These are phyloP conservation scores for Lycopodina hypogea DNA, from an alignment of 37 sponge, comb jelly and placozoan species.

Conservation along the genomic window DNA sequence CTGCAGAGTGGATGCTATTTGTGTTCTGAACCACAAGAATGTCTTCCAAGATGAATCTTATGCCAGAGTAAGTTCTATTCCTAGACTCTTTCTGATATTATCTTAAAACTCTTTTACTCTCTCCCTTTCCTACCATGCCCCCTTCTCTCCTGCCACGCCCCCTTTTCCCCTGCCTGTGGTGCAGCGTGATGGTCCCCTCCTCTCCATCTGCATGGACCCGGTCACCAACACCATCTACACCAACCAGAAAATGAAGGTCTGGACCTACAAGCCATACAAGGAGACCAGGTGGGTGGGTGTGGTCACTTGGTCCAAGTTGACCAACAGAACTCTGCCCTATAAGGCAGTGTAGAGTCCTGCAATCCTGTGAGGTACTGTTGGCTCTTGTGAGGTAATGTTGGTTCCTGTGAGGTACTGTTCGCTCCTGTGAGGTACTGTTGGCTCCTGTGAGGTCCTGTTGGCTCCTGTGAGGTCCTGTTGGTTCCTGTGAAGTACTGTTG, in stretches of 20 bases:
- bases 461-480: too few relatives aligned
- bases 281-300: conserved; percentile 35
- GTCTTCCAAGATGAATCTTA: conserved; percentile 58
- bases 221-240: conserved; percentile 28
- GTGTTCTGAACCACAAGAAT: conserved; percentile 59
- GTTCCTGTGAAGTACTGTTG: too few relatives aligned
- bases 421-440: too few relatives aligned
- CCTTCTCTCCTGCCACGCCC: too few relatives aligned
- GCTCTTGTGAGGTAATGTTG: too few relatives aligned
- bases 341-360: too few relatives aligned
- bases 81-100: neutral
- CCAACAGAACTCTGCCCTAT: too few relatives aligned
- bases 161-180: neutral
- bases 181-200: conserved; percentile 42
- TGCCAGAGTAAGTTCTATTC: conserved; percentile 24
- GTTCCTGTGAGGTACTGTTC: too few relatives aligned
- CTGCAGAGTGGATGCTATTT: conserved; percentile 63
- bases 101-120: neutral
- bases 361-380: too few relatives aligned
- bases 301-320: too few relatives aligned
- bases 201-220: conserved; percentile 48
- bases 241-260: conserved; percentile 22
- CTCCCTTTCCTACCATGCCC: neutral
- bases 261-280: conserved; percentile 18
- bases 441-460: too few relatives aligned